A percentile compares a stretch with the other conserved stretches of the same genome.
Evolutionary conservation across 2,797 vertebrate genomes (phyloP).

Genomic region (Thamnophis elegans): DNA sequence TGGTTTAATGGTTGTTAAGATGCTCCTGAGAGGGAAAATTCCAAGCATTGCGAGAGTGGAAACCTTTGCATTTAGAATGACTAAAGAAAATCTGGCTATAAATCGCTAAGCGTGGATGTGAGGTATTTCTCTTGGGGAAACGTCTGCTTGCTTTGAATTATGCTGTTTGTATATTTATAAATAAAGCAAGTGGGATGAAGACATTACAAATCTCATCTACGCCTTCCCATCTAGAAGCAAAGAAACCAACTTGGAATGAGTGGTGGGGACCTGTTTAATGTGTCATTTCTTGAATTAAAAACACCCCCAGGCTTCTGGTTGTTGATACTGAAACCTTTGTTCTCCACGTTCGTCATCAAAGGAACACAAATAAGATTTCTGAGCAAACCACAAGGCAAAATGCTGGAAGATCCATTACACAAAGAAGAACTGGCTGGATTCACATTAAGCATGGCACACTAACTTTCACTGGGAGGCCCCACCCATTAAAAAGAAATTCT

Average conservation of each 20-base stretch:
- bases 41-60: fast-evolving
- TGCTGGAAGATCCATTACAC: neutral
- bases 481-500: neutral
- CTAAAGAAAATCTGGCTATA: neutral
- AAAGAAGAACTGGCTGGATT: neutral
- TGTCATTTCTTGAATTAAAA: neutral
- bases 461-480: neutral
- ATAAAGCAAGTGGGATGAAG: neutral
- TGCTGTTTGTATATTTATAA: neutral
- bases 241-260: neutral
- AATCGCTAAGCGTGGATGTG: too few relatives aligned
- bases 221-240: neutral
- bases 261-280: too few relatives aligned
- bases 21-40: neutral
- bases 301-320: too few relatives aligned
- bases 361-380: neutral
- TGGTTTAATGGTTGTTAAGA: neutral
- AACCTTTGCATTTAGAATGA: neutral
- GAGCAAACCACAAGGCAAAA: neutral
- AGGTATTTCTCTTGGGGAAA: neutral
- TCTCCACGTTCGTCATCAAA: neutral
- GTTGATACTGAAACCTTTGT: neutral
- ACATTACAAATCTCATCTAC: neutral
- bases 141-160: neutral
- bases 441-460: fast-evolving